Conservation (phyloP, 2,797 vertebrate genomes). For the Menidia menidia region DNA sequence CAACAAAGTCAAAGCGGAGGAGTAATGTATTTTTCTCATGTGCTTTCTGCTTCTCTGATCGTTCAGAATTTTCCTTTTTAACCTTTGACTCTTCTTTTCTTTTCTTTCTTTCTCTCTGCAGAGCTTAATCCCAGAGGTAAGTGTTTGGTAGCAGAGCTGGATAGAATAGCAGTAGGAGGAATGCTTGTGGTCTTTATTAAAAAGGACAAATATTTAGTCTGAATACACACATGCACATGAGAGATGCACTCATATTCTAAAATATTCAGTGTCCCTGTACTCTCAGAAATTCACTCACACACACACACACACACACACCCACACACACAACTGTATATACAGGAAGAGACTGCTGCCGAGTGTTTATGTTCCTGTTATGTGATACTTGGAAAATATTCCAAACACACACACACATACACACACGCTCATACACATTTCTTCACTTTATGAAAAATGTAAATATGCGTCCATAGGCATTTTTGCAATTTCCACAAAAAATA, state of each 20-base stretch:
- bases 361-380: conserved; percentile 77
- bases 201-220: conserved; percentile 11
- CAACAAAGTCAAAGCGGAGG: conserved; percentile 1
- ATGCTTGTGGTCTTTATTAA: conserved; percentile 11
- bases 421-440: conserved; percentile 50
- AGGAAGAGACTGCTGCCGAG: conserved; percentile 63
- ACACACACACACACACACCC: conserved; percentile 34
- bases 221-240: not conserved
- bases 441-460: conserved; percentile 64
- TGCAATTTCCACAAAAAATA: conserved; percentile 59
- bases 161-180: conserved; percentile 54
- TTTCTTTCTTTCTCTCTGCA: conserved; percentile 61
- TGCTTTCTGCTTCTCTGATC: conserved; percentile 19
- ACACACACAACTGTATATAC: conserved; percentile 61
- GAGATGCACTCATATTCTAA: conserved; percentile 1
- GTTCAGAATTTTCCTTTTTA: conserved; percentile 21
- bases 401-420: conserved; percentile 38
- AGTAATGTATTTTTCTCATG: conserved; percentile 8
- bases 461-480: conserved; percentile 48
- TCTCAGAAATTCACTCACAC: not conserved
- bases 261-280: not conserved
- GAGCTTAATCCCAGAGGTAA: conserved; percentile 84
- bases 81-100: conserved; percentile 40
- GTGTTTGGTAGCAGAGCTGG: conserved; percentile 46
- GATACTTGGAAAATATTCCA: conserved; percentile 62